Evolutionary conservation across 2,888 invertebrate species (phyloP).

Genomic region (Tineola bisselliella): DNA sequence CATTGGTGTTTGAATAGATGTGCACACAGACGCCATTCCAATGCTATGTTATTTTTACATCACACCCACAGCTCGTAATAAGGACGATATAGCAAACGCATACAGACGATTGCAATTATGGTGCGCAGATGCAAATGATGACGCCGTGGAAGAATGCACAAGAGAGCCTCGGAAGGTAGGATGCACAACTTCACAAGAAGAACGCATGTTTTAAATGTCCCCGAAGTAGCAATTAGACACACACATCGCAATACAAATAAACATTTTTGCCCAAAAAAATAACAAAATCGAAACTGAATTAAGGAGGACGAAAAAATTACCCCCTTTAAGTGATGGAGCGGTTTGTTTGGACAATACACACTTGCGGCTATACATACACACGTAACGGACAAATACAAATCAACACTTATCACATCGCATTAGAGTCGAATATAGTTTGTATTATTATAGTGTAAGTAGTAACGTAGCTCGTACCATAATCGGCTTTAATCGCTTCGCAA

Average conservation of each 20-base stretch:
- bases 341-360: not conserved
- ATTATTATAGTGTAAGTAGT: not conserved
- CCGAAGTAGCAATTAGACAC: not conserved
- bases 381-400: not conserved
- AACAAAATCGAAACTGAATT: conserved; percentile 3
- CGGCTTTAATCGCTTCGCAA: conserved; percentile 14
- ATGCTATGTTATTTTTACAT: too few species aligned
- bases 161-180: too few species aligned
- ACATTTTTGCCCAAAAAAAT: not conserved
- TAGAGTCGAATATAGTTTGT: not conserved
- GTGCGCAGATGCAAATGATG: too few species aligned
- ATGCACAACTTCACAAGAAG: too few species aligned
- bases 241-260: not conserved
- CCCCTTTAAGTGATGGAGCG: conserved; percentile 2
- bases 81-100: too few species aligned
- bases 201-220: not conserved
- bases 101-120: too few species aligned
- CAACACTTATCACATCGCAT: not conserved
- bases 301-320: conserved; percentile 1
- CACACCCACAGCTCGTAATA: too few species aligned
- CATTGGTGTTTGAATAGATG: not conserved
- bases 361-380: not conserved
- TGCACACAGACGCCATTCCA: conserved; percentile 26
- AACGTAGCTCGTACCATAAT: conserved; percentile 11
- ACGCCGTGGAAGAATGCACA: too few species aligned